Conservation (phyloP, 2,113 vertebrate species). For the Sphyrna mokarran region DNA sequence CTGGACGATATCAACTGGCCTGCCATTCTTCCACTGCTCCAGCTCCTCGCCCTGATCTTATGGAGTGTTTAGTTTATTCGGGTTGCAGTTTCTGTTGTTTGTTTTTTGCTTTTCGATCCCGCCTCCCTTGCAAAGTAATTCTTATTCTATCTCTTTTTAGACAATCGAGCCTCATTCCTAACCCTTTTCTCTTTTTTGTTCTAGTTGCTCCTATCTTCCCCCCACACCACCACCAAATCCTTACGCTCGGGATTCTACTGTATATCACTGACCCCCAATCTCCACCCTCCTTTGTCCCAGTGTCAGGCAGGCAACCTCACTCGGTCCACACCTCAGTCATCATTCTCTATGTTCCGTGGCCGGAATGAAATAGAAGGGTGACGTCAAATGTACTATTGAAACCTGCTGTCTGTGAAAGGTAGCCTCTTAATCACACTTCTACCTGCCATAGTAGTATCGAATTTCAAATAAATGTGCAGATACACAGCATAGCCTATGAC, state of each 20-base stretch:
- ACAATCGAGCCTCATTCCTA: background rate
- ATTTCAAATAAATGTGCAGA: slow-evolving; percentile 19
- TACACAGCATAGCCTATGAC: background rate
- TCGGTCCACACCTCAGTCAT: too few species aligned
- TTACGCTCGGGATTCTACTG: background rate
- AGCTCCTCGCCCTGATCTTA: background rate
- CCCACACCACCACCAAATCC: background rate
- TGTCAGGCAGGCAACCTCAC: background rate
- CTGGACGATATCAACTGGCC: background rate
- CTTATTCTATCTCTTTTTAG: background rate
- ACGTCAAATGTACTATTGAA: background rate
- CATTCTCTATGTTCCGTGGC: background rate
- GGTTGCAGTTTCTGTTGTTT: background rate
- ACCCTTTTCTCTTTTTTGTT: background rate
- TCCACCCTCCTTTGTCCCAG: background rate
- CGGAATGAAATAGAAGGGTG: background rate
- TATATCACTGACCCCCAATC: background rate
- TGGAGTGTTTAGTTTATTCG: background rate
- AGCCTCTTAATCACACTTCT: background rate
- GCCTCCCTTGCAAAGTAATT: background rate
- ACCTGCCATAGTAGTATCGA: background rate
- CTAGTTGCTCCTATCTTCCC: background rate
- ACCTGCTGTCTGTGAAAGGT: background rate
- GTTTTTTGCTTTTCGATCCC: background rate
- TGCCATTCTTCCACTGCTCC: background rate